These are phyloP conservation scores for Pyralis farinalis DNA, from an alignment of 2,888 invertebrate species.

Conservation along the genomic window DNA sequence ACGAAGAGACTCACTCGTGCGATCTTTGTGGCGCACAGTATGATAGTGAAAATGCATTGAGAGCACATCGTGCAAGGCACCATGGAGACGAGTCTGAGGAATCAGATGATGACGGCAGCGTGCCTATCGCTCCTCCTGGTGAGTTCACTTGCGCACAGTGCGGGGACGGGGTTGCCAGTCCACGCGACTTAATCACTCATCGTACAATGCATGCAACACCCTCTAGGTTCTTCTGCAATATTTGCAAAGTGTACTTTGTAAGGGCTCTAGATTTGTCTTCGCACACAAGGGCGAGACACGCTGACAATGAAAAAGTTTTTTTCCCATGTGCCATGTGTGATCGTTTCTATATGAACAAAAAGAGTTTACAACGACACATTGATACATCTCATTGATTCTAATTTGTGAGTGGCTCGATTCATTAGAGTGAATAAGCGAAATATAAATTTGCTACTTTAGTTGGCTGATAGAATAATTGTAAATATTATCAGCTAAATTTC, in stretches of 20 bases:
- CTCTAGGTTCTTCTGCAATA: constrained; percentile 79
- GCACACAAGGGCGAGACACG: constrained; percentile 72
- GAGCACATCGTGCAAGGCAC: constrained; percentile 81
- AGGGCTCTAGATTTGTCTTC: constrained; percentile 66
- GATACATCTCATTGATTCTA: constrained; percentile 71
- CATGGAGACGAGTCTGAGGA: constrained; percentile 68
- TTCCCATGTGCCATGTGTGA: constrained; percentile 82
- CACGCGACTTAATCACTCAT: constrained; percentile 79
- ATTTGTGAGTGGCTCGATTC: constrained; percentile 1
- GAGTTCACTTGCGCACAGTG: constrained; percentile 79
- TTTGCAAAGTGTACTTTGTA: constrained; percentile 79
- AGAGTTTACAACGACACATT: constrained; percentile 78
- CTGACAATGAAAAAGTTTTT: constrained; percentile 75
- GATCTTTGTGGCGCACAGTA: constrained; percentile 82
- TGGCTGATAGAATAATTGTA: too few relatives aligned
- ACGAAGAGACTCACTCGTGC: constrained; percentile 72
- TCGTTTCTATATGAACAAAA: constrained; percentile 77
- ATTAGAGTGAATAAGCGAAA: too few relatives aligned
- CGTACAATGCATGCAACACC: constrained; percentile 75
- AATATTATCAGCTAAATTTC: too few relatives aligned
- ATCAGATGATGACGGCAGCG: constrained; percentile 60
- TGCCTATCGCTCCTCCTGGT: constrained; percentile 54
- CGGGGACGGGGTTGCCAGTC: constrained; percentile 76
- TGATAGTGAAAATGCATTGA: constrained; percentile 77
- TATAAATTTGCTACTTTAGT: too few relatives aligned